Conservation (phyloP, 2,888 invertebrate species). For the Troides oblongomaculatus region DNA sequence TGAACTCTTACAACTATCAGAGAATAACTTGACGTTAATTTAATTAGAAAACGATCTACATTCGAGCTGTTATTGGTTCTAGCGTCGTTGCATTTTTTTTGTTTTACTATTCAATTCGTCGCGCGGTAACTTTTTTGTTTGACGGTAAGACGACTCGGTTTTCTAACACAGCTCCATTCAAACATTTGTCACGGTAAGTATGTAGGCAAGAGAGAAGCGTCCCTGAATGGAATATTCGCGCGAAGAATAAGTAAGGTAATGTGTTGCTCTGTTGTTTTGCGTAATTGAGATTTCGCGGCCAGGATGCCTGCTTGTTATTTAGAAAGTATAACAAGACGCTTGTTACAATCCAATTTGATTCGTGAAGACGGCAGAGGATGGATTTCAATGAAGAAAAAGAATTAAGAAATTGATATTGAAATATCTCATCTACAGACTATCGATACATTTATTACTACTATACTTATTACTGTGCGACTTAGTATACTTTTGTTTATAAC, state of each 20-base stretch:
- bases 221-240: conserved; percentile 43
- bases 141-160: conserved; percentile 33
- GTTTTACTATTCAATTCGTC: conserved; percentile 26
- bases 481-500: neutral
- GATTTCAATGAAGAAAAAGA: neutral
- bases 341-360: conserved; percentile 8
- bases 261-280: conserved; percentile 49
- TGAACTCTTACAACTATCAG: neutral
- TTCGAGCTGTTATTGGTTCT: conserved; percentile 28
- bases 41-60: conserved; percentile 37
- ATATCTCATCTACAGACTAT: neutral
- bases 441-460: neutral
- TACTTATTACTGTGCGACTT: neutral
- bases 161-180: conserved; percentile 43
- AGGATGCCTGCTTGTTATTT: conserved; percentile 47
- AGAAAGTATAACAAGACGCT: conserved; percentile 60
- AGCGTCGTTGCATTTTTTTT: conserved; percentile 32
- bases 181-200: conserved; percentile 51
- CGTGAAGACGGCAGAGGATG: neutral
- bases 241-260: conserved; percentile 39
- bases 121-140: conserved; percentile 19
- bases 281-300: conserved; percentile 61
- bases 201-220: conserved; percentile 31
- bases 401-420: neutral
- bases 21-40: conserved; percentile 34